Evolutionary conservation across 2,888 invertebrate species (phyloP), one percentile per base, ranked within the genome.

Genomic region (Spilarctia lutea): DNA sequence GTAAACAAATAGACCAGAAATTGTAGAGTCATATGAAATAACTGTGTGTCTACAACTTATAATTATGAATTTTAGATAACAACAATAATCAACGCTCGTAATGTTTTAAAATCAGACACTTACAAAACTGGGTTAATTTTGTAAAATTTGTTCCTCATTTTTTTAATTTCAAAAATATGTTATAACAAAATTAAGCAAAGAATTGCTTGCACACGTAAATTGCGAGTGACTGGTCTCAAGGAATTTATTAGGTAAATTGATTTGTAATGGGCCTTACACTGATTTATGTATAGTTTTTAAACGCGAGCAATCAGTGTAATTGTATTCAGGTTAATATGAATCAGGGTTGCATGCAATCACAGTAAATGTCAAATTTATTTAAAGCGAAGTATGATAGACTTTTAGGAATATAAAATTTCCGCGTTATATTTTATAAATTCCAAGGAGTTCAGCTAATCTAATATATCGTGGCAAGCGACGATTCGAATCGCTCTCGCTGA

Each of bases 311-410:
- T 63, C 63, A 66, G 39, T n/a, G 66, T n/a, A 66, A 35, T 39
- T 66, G n/a, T 66, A 35, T 39, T 39, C 66, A 66, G 39, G 11
- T 35, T 63, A 30, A 30, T 30, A 63, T 63, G 63, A 30, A 63
- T 63, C 30, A 63, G 30, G 30, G 63, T 30, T 63, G 1, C 63
- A 30, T 63, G 63, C 30, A 68, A 45, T 60, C 72, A 33, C 27
- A n/a, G 68, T 52, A 67, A n/a, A 68, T 72, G 52, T 67, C 30
- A 63, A 52, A 65, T 68, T 52, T 71, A 1, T 60, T 27, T 60
- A 60, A 3, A 16, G 2, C 60, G 10, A 27, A 13, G n/a, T n/a
- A 11, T 56, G n/a, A n/a, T n/a, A 60, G 60, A 27, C 11, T n/a
- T 35, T 60, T 60, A 13, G n/a, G n/a, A n/a, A n/a, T n/a, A n/a